Evolutionary conservation across 2,888 invertebrate genomes (phyloP).

Genomic region (Sesamia inferens): DNA sequence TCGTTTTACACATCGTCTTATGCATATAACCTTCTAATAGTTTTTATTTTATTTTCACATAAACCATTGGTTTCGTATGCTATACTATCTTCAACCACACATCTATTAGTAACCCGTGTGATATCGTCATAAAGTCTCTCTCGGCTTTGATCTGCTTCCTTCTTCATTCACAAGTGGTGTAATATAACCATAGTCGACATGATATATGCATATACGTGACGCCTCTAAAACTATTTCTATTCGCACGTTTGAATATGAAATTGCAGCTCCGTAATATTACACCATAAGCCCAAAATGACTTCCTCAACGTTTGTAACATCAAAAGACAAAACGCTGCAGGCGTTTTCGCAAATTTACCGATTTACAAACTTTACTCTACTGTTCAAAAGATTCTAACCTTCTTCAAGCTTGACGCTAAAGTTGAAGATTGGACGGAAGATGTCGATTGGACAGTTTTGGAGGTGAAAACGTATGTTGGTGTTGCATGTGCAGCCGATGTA

Average conservation of each 20-base stretch:
- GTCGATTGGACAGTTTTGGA: conserved; percentile 30
- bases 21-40: not conserved
- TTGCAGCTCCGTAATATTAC: conserved; percentile 67
- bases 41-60: not conserved
- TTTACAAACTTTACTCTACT: conserved; percentile 62
- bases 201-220: conserved; percentile 43
- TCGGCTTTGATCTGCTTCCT: conserved; percentile 50
- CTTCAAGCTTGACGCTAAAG: conserved; percentile 40
- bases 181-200: conserved; percentile 48
- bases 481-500: conserved; percentile 72
- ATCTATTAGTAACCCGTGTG: conserved; percentile 21
- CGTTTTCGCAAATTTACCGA: conserved; percentile 71
- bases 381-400: conserved; percentile 40
- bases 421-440: conserved; percentile 43
- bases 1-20: not conserved
- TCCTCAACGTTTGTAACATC: conserved; percentile 71
- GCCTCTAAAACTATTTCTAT: conserved; percentile 63
- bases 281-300: conserved; percentile 70
- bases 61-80: not conserved
- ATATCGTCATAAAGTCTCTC: conserved; percentile 26
- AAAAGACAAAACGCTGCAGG: conserved; percentile 68
- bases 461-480: conserved; percentile 48
- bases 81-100: conserved; percentile 13
- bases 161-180: conserved; percentile 44
- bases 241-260: conserved; percentile 63